Evolutionary conservation across 1,140 invertebrate genomes (phyloP).

Genomic region (Scaptomyza montana): DNA sequence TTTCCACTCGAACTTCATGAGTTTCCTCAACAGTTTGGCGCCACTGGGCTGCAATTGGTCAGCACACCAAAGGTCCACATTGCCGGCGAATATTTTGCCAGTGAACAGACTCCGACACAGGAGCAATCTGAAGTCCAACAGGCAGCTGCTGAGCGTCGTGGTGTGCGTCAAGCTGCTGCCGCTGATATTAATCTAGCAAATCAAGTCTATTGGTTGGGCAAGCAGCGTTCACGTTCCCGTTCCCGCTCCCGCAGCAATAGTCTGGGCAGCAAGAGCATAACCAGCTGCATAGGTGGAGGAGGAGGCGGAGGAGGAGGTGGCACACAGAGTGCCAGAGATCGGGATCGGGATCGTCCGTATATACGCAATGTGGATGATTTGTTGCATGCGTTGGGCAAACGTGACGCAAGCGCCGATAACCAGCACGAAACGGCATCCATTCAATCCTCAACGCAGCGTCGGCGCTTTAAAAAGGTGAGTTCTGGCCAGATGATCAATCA

Average conservation of each 20-base stretch:
- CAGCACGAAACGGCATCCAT: constrained; percentile 59
- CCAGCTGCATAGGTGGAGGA: constrained; percentile 61
- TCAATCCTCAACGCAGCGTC: constrained; percentile 62
- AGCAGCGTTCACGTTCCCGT: constrained; percentile 61
- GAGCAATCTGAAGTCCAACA: constrained; percentile 27
- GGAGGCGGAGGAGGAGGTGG: constrained; percentile 38
- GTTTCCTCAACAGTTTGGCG: constrained; percentile 75
- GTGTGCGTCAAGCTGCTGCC: constrained; percentile 65
- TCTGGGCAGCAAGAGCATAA: constrained; percentile 65
- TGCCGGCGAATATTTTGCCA: constrained; percentile 72
- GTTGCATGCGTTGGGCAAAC: constrained; percentile 63
- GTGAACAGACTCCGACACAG: constrained; percentile 33
- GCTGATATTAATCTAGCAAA: constrained; percentile 79
- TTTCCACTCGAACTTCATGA: constrained; percentile 78
- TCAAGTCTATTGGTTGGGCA: constrained; percentile 77
- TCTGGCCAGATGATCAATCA: constrained; percentile 23
- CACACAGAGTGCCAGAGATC: constrained; percentile 22
- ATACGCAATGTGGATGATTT: constrained; percentile 80
- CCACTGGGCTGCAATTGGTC: constrained; percentile 74
- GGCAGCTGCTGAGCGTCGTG: constrained; percentile 43
- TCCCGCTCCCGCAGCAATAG: constrained; percentile 79
- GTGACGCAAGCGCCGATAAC: constrained; percentile 38
- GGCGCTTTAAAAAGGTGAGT: constrained; percentile 78
- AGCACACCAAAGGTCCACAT: constrained; percentile 78
- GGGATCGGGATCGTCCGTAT: constrained; percentile 49